Evolutionary conservation across 2,888 invertebrate genomes (phyloP), one percentile per base, ranked within the genome.

Genomic region (Ametastegia equiseti): DNA sequence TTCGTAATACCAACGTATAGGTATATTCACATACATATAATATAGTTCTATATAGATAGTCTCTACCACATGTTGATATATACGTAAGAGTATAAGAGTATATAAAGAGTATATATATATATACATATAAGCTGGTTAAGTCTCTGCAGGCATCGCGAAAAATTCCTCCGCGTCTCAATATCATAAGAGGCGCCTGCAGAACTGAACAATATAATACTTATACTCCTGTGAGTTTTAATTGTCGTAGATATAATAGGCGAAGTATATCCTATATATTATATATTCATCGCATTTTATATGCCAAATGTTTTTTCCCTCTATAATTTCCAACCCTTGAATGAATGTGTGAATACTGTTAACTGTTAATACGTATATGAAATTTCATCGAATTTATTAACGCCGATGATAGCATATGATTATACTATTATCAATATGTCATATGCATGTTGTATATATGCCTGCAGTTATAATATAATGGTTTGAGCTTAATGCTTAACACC

Each of bases 141-240:
- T 39, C 23, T 36, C n/a, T 39, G 39, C 39, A 67, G 65, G 65
- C 65, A 39, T 67, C 65, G 19, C 19, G 13, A 39, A n/a, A n/a
- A 67, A 67, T 67, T 67, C 65, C 65, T 67, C 39, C 39, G 39
- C 65, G 65, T 67, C 39, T 67, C 39, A 11, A 67, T n/a, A 39
- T 39, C 39, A 23, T 33, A 33, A 33, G 23, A n/a, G 0, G 19
- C 65, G 19, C 30, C 4, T n/a, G n/a, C n/a, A 60, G 4, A 15
- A 15, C 23, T 15, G 15, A 60, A 60, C 27, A 30, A 30, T 42
- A 42, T 5, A 6, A 6, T 6, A 42, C 5, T 42, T 42, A 9
- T 42, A 42, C 9, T 42, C 42, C 5, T 42, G 5, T 6, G 11
- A 27, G 27, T 15, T 13, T 30, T 23, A 54, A 50, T 19, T 19